Evolutionary conservation across 2,113 vertebrate species (phyloP).

Genomic region (Ailuropoda melanoleuca): DNA sequence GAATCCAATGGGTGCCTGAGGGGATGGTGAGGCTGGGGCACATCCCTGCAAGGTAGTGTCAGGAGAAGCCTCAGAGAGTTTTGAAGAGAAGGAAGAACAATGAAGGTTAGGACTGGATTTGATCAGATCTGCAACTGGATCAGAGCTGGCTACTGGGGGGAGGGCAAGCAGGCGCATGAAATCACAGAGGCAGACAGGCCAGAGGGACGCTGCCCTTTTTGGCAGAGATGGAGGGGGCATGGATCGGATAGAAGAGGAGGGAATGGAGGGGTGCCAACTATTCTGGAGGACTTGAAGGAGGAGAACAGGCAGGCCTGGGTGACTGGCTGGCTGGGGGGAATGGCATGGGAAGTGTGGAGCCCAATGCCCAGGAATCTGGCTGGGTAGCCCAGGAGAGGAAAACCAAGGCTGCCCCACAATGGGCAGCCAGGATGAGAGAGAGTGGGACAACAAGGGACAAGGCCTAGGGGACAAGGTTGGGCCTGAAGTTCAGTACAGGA

Average conservation of each 20-base stretch:
- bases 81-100: not conserved
- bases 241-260: not conserved
- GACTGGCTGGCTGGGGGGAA: not conserved
- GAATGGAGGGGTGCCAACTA: not conserved
- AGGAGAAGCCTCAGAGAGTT: not conserved
- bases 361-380: not conserved
- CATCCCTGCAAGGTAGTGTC: not conserved
- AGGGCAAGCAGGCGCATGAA: not conserved
- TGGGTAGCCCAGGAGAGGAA: not conserved
- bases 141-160: not conserved
- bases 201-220: not conserved
- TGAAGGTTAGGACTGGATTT: not conserved
- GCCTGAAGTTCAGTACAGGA: not conserved
- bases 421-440: not conserved
- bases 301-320: not conserved
- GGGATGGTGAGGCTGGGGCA: not conserved
- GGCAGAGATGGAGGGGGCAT: not conserved
- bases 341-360: not conserved
- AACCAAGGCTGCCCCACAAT: not conserved
- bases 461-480: not conserved
- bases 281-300: not conserved
- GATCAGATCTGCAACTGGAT: not conserved
- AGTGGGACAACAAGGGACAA: too few species aligned
- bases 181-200: not conserved
- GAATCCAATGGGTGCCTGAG: not conserved